Conservation (phyloP, 2,888 invertebrate genomes). For the Agonopterix alstromeriana region DNA sequence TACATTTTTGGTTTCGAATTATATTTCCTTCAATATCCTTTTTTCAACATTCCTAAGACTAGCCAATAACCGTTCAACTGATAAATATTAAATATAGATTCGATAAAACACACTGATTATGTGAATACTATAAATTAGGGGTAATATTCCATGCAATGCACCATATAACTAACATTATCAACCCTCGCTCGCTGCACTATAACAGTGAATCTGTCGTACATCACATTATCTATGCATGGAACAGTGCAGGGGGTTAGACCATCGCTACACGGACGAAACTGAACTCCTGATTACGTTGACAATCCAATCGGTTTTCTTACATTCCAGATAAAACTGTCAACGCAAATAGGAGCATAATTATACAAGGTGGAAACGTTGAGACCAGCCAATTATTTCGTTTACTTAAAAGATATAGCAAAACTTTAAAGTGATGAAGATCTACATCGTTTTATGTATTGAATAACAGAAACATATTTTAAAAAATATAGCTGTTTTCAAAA, state of each 20-base stretch:
- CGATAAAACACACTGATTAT: conserved; percentile 27
- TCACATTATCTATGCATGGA: conserved; percentile 31
- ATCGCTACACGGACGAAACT: conserved; percentile 3
- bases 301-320: no score
- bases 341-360: neutral
- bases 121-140: conserved; percentile 17
- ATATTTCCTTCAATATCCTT: conserved; percentile 18
- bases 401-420: no score
- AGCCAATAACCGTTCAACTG: conserved; percentile 24
- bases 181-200: conserved; percentile 1
- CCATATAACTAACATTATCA: conserved; percentile 21
- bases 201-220: conserved; percentile 5
- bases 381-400: no score
- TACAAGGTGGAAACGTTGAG: no score
- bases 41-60: conserved; percentile 22
- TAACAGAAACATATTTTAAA: no score
- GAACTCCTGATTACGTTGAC: no score
- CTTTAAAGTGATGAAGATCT: no score
- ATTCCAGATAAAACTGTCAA: no score
- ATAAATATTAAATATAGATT: conserved; percentile 22
- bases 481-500: no score
- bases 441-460: no score
- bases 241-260: conserved; percentile 13
- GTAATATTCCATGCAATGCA: conserved; percentile 32
- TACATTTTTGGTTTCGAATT: conserved; percentile 47